phyloP scores from a whole-genome alignment of 2,888 invertebrate species.

The Drosophila merina region DNA sequence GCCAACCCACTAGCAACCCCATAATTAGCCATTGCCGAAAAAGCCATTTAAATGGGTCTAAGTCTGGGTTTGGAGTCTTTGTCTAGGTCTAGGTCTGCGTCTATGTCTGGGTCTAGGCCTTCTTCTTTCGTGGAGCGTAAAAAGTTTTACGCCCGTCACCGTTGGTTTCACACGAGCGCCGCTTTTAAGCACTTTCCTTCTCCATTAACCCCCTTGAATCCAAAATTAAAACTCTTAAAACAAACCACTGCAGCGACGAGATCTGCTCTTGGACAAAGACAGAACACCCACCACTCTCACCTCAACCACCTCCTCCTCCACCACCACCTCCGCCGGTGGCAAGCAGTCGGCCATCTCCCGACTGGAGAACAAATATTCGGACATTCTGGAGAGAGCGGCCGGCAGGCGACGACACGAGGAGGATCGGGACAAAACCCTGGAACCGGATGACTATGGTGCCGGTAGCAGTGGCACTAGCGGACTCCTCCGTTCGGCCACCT shows the following conservation, averaged over 20 bases:
- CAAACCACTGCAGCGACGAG: slow-evolving; percentile 65
- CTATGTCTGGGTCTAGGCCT: slow-evolving; percentile 29
- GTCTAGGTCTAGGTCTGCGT: slow-evolving; percentile 30
- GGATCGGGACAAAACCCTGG: slow-evolving; percentile 89
- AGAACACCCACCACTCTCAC: slow-evolving; percentile 79
- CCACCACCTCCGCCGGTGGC: slow-evolving; percentile 45
- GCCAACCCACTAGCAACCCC: slow-evolving; percentile 43
- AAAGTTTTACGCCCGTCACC: slow-evolving; percentile 53
- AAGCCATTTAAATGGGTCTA: slow-evolving; percentile 60
- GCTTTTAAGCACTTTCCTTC: slow-evolving; percentile 71
- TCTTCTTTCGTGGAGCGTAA: slow-evolving; percentile 64
- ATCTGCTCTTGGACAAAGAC: slow-evolving; percentile 81
- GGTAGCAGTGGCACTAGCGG: slow-evolving; percentile 84
- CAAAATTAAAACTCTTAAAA: slow-evolving; percentile 32
- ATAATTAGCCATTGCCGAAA: slow-evolving; percentile 70
- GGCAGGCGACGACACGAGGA: slow-evolving; percentile 85
- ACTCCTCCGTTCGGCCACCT: slow-evolving; percentile 89
- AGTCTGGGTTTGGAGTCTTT: slow-evolving; percentile 9
- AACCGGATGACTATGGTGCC: slow-evolving; percentile 85
- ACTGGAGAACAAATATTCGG: slow-evolving; percentile 91
- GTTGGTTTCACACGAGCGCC: slow-evolving; percentile 77
- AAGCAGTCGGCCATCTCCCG: slow-evolving; percentile 86
- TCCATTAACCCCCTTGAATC: slow-evolving; percentile 51
- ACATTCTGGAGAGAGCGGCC: slow-evolving; percentile 89
- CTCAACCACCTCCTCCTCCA: slow-evolving; percentile 40